Evolutionary conservation across 2,113 vertebrate species (phyloP).

Genomic region (Engystomops pustulosus): DNA sequence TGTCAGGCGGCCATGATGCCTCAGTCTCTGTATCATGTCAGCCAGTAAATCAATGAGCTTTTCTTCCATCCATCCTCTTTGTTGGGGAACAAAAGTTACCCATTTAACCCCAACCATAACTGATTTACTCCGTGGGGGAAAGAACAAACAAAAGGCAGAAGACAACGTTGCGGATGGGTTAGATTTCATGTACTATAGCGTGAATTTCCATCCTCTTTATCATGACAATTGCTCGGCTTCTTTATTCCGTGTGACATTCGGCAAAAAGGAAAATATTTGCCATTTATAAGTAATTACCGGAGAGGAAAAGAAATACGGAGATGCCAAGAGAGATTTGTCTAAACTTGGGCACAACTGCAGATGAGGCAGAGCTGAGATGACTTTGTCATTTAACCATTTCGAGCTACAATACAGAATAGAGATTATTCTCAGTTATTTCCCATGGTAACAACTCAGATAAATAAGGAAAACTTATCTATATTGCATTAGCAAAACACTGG

Average conservation of each 20-base stretch:
- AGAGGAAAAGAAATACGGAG: background rate
- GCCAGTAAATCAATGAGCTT: constrained; percentile 73
- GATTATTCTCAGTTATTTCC: too few species aligned
- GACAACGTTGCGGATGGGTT: constrained; percentile 67
- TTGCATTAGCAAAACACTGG: too few species aligned
- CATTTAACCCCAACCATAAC: constrained; percentile 74
- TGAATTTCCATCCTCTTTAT: constrained; percentile 28
- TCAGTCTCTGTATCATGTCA: constrained; percentile 70
- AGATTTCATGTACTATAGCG: constrained; percentile 60
- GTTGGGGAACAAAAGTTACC: constrained; percentile 70
- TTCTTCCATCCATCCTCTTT: constrained; percentile 69
- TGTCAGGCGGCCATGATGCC: constrained; percentile 65
- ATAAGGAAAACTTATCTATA: too few species aligned
- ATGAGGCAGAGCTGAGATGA: background rate
- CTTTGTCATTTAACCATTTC: background rate
- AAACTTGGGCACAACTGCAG: background rate
- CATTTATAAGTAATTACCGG: constrained; percentile 65
- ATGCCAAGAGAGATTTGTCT: background rate
- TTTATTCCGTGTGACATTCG: constrained; percentile 52
- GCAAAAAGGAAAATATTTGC: constrained; percentile 67
- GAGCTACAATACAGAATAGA: background rate
- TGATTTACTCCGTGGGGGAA: constrained; percentile 67
- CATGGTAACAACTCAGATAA: too few species aligned
- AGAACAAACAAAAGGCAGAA: constrained; percentile 64
- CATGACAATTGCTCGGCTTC: constrained; percentile 6